Evolutionary conservation across 2,113 vertebrate genomes (phyloP).

Genomic region (Pterocles gutturalis): DNA sequence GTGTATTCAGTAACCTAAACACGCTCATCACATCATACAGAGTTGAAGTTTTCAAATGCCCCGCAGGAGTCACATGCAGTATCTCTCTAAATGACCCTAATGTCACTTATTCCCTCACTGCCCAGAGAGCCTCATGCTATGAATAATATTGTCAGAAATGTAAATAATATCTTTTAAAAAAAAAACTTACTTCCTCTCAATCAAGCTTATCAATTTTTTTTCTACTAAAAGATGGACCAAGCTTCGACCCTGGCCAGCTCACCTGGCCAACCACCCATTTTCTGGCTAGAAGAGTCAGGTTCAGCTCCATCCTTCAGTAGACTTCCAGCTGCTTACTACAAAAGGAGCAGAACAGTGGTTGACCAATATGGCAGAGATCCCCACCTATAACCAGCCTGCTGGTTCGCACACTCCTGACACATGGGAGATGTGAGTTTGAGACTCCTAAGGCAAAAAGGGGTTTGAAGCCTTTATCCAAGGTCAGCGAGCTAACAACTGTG

Average conservation of each 20-base stretch:
- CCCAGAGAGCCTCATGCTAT: background rate
- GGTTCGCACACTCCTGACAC: background rate
- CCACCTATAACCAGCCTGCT: background rate
- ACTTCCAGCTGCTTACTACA: background rate
- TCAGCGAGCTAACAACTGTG: background rate
- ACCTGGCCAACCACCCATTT: background rate
- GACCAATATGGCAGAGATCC: background rate
- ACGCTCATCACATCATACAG: background rate
- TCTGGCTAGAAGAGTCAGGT: background rate
- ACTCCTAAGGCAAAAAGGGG: background rate
- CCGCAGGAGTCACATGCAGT: background rate
- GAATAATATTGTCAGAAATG: background rate
- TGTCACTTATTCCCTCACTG: background rate
- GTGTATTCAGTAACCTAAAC: background rate
- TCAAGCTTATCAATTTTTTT: background rate
- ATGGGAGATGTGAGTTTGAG: fast-evolving
- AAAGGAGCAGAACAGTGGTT: background rate
- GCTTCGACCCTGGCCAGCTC: background rate
- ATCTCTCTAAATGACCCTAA: background rate
- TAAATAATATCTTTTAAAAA: background rate
- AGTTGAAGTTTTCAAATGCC: background rate
- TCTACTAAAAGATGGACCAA: background rate
- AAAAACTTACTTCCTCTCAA: background rate
- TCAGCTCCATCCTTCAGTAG: background rate
- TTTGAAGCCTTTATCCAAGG: background rate